Evolutionary conservation across 2,888 invertebrate genomes (phyloP).

Genomic region (Charanyca ferruginea): DNA sequence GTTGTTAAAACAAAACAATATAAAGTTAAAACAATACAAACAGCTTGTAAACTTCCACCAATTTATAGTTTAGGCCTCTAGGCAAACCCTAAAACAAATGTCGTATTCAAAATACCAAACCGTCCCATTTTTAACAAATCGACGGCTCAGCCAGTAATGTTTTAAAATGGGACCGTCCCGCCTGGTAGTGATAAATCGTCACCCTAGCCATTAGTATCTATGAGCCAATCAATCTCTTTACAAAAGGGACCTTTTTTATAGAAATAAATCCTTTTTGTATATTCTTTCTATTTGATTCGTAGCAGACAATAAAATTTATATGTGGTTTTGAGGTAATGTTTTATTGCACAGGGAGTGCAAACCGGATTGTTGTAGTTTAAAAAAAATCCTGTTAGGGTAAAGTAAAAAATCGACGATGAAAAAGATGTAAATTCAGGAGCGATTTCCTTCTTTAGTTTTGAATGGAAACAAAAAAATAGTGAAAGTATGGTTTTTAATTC

Average conservation of each 20-base stretch:
- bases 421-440: too few species aligned
- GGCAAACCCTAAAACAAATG: conserved; percentile 10
- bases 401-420: neutral
- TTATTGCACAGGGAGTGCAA: neutral
- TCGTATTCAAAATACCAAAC: conserved; percentile 17
- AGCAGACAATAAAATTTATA: conserved; percentile 7
- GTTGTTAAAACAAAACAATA: too few species aligned
- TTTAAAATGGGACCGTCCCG: conserved; percentile 32
- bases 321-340: neutral
- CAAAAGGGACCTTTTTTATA: conserved; percentile 37
- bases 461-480: too few species aligned
- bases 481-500: too few species aligned
- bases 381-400: neutral
- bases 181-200: conserved; percentile 44
- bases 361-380: neutral
- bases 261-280: conserved; percentile 26
- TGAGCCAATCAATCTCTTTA: conserved; percentile 44
- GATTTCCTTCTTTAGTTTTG: too few species aligned
- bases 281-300: conserved; percentile 17
- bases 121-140: conserved; percentile 32
- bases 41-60: neutral
- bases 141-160: conserved; percentile 12
- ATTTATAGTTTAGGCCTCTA: neutral
- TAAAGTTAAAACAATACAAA: neutral
- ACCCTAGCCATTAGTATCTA: conserved; percentile 41